Evolutionary conservation across 1,140 invertebrate genomes (phyloP), one percentile per base, ranked within the genome.

Genomic region (Cyclina sinensis): DNA sequence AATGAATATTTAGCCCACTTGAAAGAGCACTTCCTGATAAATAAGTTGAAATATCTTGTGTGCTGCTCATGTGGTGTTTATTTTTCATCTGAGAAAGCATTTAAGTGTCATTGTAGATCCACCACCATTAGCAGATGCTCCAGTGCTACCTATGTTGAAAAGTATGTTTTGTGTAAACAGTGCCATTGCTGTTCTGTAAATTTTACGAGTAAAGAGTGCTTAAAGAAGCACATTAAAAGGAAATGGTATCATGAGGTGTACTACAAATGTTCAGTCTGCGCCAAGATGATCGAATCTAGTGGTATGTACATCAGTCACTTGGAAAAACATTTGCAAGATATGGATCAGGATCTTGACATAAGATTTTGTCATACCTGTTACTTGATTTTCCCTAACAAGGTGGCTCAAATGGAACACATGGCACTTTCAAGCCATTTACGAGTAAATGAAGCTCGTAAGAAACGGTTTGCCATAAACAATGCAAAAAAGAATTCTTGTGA

Each of bases 351-450:
- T 43, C 5, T 21, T 18, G 65, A 70, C 3, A n/a, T 78, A 5
- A 51, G 46, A 21, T 78, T 78, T n/a, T 78, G 74, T 78, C 74
- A 78, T 24, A 35, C 18, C 3, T 78, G 74, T 35, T 78, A 27
- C 54, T 14, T 51, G 32, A 0, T 78, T 0, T 78, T 78, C 32
- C 74, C 74, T 1, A 30, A 51, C 24, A 35, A n/a, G 9, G 16
- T 4, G 0, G 24, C 30, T 5, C 74, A 30, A 16, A 30, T 46
- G 16, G 7, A 35, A 5, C 74, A 78, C n/a, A 27, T 27, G 21
- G 18, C 57, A n/a, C n/a, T n/a, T 11, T 62, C 57, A 27, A n/a
- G n/a, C 5, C 57, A 62, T 62, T 5, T 62, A 27, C 57, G 24
- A n/a, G 57, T 24, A n/a, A n/a, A 27, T n/a, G n/a, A 18, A 62